A percentile compares a stretch with the other conserved stretches of the same genome.
These are phyloP conservation scores for Bibio marci DNA, from an alignment of 2,888 invertebrate species.

Conservation along the genomic window DNA sequence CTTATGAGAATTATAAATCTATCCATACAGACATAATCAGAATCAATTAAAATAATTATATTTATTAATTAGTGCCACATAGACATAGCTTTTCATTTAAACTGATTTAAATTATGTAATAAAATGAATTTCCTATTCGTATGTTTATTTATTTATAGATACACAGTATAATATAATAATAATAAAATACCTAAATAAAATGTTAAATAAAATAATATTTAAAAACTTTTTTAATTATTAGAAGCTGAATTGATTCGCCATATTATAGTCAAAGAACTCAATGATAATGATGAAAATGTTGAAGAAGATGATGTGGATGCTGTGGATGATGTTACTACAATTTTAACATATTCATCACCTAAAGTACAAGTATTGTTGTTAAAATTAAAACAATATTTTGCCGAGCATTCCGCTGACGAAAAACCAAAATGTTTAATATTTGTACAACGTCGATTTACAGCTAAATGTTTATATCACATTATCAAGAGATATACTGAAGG, in stretches of 20 bases:
- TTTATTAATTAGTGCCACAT: no score
- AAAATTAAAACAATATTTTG: slow-evolving; percentile 40
- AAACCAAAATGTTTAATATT: slow-evolving; percentile 25
- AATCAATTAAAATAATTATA: no score
- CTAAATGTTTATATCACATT: slow-evolving; percentile 55
- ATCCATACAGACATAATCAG: no score
- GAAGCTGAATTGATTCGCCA: slow-evolving; percentile 32
- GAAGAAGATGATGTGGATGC: slow-evolving; percentile 17
- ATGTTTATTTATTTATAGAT: no score
- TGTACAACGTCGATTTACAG: slow-evolving; percentile 41
- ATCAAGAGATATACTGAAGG: slow-evolving; percentile 33
- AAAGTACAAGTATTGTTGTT: slow-evolving; percentile 45
- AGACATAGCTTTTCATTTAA: no score
- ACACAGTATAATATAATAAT: no score
- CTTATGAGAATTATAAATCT: no score
- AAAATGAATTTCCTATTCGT: no score
- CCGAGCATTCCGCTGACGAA: slow-evolving; percentile 13
- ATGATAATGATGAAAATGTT: slow-evolving; percentile 21
- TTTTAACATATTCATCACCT: slow-evolving; percentile 41
- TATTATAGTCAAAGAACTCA: slow-evolving; percentile 33
- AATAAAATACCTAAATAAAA: no score
- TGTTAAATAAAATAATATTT: slow-evolving; percentile 11
- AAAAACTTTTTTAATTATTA: slow-evolving; percentile 18
- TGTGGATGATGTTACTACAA: slow-evolving; percentile 15
- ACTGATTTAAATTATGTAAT: no score